Percentiles rank a stretch among this genome's conserved stretches.
Evolutionary conservation across 2,113 vertebrate genomes (phyloP).

Genomic region (Heterocephalus glaber): DNA sequence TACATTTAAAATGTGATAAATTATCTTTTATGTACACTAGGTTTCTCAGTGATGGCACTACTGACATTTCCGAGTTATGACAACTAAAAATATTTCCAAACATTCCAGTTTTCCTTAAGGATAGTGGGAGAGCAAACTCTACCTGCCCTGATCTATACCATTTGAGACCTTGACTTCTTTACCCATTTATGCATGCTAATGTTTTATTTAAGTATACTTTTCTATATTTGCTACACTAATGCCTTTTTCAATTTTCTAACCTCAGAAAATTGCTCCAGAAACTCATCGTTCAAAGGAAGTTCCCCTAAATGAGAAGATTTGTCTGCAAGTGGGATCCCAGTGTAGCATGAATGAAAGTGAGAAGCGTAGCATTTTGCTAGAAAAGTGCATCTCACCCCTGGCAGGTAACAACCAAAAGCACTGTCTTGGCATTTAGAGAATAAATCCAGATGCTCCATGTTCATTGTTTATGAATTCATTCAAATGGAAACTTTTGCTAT

Average conservation of each 20-base stretch:
- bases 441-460: neutral
- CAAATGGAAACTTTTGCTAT: neutral
- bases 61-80: neutral
- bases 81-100: neutral
- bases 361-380: conserved; percentile 62
- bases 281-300: conserved; percentile 70
- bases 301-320: conserved; percentile 76
- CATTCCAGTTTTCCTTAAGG: neutral
- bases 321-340: conserved; percentile 77
- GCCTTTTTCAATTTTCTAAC: conserved; percentile 41
- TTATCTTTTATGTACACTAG: neutral
- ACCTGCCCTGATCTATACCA: neutral
- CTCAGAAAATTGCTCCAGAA: conserved; percentile 74
- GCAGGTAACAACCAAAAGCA: conserved; percentile 71
- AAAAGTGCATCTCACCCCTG: conserved; percentile 74
- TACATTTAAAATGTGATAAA: conserved; percentile 15
- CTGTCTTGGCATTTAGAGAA: neutral
- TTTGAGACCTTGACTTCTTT: neutral
- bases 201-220: conserved; percentile 40
- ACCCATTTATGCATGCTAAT: neutral
- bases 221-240: conserved; percentile 18
- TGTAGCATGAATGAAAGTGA: conserved; percentile 75
- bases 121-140: neutral
- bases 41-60: neutral
- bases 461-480: conserved; percentile 36